Conservation (phyloP, 2,888 invertebrate genomes). For the Ethmia dodecea region DNA sequence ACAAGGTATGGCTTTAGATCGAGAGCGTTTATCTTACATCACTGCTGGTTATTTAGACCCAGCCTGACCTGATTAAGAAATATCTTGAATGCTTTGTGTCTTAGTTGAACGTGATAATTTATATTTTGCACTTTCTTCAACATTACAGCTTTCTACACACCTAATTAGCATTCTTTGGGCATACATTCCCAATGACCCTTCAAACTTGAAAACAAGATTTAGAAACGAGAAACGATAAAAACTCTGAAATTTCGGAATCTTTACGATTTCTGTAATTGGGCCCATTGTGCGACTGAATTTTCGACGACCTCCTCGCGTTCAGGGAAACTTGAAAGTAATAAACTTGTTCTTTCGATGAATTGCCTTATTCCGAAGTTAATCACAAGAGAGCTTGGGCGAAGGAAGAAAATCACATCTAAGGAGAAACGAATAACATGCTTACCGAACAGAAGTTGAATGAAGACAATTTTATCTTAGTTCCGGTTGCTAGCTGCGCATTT, state of each 20-base stretch:
- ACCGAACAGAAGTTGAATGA: too few species aligned
- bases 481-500: too few species aligned
- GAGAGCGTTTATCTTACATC: too few species aligned
- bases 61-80: too few species aligned
- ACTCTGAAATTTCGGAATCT: slow-evolving; percentile 39
- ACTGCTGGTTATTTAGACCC: too few species aligned
- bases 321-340: slow-evolving; percentile 57
- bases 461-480: too few species aligned
- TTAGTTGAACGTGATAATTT: too few species aligned
- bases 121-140: too few species aligned
- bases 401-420: too few species aligned
- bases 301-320: slow-evolving; percentile 42
- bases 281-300: slow-evolving; percentile 49
- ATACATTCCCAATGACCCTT: slow-evolving; percentile 6
- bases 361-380: slow-evolving; percentile 61
- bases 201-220: slow-evolving; percentile 28
- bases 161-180: slow-evolving; percentile 9
- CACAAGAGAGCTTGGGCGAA: slow-evolving; percentile 27
- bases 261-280: slow-evolving; percentile 56
- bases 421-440: too few species aligned
- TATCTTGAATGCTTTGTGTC: too few species aligned
- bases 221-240: slow-evolving; percentile 35
- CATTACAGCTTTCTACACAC: slow-evolving; percentile 8
- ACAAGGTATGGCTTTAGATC: too few species aligned
- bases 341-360: slow-evolving; percentile 63